Evolutionary conservation across 2,113 vertebrate species (phyloP).

Genomic region (Marcusenius ussheri): DNA sequence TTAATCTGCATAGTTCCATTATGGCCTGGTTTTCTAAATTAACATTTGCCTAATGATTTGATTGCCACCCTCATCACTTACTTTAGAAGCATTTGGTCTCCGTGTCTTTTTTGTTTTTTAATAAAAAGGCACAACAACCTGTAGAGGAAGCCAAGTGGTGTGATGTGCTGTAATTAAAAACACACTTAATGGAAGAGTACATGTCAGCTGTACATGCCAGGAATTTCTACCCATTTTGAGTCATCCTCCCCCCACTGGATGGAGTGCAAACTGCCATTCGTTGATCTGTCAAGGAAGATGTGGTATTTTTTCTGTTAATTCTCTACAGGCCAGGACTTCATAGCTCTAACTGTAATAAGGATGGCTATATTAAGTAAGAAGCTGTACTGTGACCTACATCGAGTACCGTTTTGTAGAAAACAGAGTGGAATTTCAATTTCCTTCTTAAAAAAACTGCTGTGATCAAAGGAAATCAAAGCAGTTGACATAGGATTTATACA

Average conservation of each 20-base stretch:
- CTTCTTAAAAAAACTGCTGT: background rate
- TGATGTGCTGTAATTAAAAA: background rate
- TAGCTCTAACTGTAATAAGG: background rate
- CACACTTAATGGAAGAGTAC: background rate
- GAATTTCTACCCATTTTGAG: background rate
- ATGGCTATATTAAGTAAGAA: background rate
- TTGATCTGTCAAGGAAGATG: background rate
- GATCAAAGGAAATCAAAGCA: background rate
- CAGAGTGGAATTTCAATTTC: background rate
- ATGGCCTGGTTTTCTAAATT: background rate
- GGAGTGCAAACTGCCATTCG: background rate
- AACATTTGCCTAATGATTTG: background rate
- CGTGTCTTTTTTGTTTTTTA: background rate
- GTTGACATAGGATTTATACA: background rate
- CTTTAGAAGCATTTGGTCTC: background rate
- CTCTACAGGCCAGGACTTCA: background rate
- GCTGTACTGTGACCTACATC: background rate
- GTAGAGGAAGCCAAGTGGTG: background rate
- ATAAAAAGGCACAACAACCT: background rate
- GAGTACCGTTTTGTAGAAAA: background rate
- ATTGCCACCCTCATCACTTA: background rate
- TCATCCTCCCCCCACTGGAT: background rate
- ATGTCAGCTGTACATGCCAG: background rate
- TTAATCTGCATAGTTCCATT: background rate
- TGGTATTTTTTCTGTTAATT: background rate